Evolutionary conservation across 2,113 vertebrate genomes (phyloP).

Genomic region (Poeciliopsis prolifica): DNA sequence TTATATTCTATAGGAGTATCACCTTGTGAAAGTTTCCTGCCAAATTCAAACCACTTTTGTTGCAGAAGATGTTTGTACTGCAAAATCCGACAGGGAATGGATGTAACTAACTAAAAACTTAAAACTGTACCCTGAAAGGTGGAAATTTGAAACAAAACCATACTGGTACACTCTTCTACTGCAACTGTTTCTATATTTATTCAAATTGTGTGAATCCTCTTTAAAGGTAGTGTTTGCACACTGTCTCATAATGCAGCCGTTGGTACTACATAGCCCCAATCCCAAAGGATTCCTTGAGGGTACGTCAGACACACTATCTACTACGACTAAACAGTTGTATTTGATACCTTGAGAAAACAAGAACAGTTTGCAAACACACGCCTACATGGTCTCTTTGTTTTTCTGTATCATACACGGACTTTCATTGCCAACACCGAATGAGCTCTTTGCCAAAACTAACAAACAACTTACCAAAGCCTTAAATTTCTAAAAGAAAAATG

Average conservation of each 20-base stretch:
- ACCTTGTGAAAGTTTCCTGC: not conserved
- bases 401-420: constrained; percentile 50
- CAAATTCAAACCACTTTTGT: not conserved
- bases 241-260: not conserved
- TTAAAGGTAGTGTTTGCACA: not conserved
- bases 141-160: not conserved
- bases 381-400: constrained; percentile 49
- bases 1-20: not conserved
- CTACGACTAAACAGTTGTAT: not conserved
- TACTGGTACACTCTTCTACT: not conserved
- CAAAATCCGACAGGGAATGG: not conserved
- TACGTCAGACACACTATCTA: not conserved
- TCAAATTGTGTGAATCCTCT: not conserved
- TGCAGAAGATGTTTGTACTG: not conserved
- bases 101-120: not conserved
- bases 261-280: not conserved
- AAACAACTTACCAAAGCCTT: constrained; percentile 46
- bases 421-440: constrained; percentile 30
- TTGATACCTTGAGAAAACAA: not conserved
- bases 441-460: constrained; percentile 20
- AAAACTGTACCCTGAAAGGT: not conserved
- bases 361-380: constrained; percentile 27
- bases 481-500: constrained; percentile 52
- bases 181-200: not conserved
- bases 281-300: not conserved